Percentiles rank a stretch among this genome's conserved stretches.
These are phyloP conservation scores for Spea hammondii DNA, from an alignment of 2,797 vertebrate species.

Conservation along the genomic window DNA sequence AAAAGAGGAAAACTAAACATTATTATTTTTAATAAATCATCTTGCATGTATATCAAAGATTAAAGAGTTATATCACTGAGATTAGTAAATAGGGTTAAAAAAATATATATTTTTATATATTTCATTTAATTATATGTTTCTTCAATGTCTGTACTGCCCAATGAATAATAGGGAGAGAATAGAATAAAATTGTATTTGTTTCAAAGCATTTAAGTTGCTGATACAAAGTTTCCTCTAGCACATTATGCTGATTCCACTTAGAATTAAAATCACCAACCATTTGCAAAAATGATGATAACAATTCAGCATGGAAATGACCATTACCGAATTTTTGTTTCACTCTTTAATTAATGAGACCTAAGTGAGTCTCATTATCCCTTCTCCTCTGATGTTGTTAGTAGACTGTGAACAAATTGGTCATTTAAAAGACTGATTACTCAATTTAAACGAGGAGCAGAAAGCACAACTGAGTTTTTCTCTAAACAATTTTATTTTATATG, in stretches of 20 bases:
- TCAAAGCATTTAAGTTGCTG: neutral
- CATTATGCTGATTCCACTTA: neutral
- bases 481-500: neutral
- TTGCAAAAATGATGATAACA: neutral
- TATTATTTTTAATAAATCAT: neutral
- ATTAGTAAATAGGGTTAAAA: too few species aligned
- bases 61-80: too few species aligned
- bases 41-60: too few species aligned
- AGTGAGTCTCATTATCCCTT: neutral
- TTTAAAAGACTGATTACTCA: neutral
- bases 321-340: neutral
- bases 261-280: neutral
- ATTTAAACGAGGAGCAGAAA: neutral
- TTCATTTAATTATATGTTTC: too few species aligned
- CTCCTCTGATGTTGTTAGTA: neutral
- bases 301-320: neutral
- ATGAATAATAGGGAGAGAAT: too few species aligned
- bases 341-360: neutral
- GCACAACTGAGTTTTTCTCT: neutral
- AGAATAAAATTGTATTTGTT: too few species aligned
- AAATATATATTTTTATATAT: too few species aligned
- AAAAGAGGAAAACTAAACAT: neutral
- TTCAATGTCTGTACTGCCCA: too few species aligned
- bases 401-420: conserved; percentile 1
- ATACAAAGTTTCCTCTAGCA: neutral